These are phyloP conservation scores for Pegea sp. DNA, from an alignment of 23 tunicate genomes.

Conservation along the genomic window DNA sequence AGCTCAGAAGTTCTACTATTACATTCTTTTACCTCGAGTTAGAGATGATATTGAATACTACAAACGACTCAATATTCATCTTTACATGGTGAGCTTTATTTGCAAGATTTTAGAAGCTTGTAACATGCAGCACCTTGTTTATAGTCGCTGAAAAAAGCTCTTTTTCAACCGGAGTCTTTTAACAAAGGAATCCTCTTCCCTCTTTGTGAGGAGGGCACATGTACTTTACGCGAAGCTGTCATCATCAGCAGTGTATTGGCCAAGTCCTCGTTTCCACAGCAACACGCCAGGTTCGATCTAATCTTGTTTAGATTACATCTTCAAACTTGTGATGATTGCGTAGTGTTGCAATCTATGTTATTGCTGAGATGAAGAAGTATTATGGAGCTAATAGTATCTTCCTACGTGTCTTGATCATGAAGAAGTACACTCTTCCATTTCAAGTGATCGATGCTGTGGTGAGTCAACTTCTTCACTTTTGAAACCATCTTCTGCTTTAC, in stretches of 20 bases:
- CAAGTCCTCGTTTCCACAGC: conserved; percentile 51
- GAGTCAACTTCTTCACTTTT: not conserved
- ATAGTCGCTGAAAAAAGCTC: conserved; percentile 55
- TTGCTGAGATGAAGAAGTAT: not conserved
- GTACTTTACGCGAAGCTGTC: conserved; percentile 88
- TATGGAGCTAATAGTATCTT: conserved; percentile 67
- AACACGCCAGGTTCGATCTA: conserved; percentile 33
- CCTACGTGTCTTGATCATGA: conserved; percentile 38
- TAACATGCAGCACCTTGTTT: not conserved
- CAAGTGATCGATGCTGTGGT: conserved; percentile 82
- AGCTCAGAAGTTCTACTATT: conserved; percentile 62
- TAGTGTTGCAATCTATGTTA: too few relatives aligned
- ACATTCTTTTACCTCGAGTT: conserved; percentile 62
- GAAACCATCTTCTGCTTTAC: not conserved
- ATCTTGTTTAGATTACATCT: not conserved
- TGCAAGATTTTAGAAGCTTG: not conserved
- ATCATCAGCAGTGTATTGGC: conserved; percentile 68
- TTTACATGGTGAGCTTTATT: conserved; percentile 27
- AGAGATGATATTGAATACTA: conserved; percentile 85
- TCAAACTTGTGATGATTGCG: not conserved
- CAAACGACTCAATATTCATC: conserved; percentile 65
- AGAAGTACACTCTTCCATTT: conserved; percentile 84
- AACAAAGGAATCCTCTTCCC: conserved; percentile 80
- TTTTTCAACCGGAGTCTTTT: conserved; percentile 77
- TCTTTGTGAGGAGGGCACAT: conserved; percentile 73